phyloP scores from a whole-genome alignment of 2,797 vertebrate species.

The Cetoscarus ocellatus region DNA sequence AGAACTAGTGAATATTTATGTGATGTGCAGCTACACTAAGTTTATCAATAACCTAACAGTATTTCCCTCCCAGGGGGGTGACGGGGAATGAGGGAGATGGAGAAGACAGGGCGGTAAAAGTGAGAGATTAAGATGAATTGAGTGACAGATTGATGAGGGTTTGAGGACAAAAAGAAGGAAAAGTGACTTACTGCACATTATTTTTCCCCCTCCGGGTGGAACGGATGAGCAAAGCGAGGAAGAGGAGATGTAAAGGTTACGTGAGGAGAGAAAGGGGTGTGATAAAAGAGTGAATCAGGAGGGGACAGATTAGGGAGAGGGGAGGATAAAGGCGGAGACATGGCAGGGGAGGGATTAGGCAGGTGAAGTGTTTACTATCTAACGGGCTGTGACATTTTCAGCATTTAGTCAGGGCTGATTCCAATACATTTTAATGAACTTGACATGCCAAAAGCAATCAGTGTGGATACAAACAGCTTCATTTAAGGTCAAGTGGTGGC shows the following conservation, averaged over 20 bases:
- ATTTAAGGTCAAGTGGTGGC: conserved; percentile 4
- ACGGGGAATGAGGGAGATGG: conserved; percentile 1
- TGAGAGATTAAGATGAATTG: conserved; percentile 22
- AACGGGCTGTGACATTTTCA: conserved; percentile 35
- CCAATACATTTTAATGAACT: conserved; percentile 43
- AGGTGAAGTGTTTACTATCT: conserved; percentile 39
- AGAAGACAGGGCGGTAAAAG: conserved; percentile 32
- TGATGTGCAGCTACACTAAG: conserved; percentile 50
- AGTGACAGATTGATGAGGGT: conserved; percentile 5
- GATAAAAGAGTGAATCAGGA: conserved; percentile 36
- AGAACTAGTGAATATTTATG: conserved; percentile 73
- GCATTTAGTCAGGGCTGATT: conserved; percentile 36
- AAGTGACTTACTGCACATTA: conserved; percentile 24
- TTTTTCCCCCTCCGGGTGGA: conserved; percentile 27
- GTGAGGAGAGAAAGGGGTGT: conserved; percentile 2
- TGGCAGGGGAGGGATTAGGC: conserved; percentile 50
- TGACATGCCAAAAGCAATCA: conserved; percentile 10
- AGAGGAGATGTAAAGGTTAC: conserved; percentile 54
- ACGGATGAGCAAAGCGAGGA: conserved; percentile 32
- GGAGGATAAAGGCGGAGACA: conserved; percentile 44
- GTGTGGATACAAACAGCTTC: neutral
- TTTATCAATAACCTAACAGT: conserved; percentile 76
- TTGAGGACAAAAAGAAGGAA: conserved; percentile 3
- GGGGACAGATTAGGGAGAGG: conserved; percentile 46
- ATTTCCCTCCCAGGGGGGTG: conserved; percentile 41